Conservation (phyloP, 2,113 vertebrate genomes). For the Prunella himalayana region DNA sequence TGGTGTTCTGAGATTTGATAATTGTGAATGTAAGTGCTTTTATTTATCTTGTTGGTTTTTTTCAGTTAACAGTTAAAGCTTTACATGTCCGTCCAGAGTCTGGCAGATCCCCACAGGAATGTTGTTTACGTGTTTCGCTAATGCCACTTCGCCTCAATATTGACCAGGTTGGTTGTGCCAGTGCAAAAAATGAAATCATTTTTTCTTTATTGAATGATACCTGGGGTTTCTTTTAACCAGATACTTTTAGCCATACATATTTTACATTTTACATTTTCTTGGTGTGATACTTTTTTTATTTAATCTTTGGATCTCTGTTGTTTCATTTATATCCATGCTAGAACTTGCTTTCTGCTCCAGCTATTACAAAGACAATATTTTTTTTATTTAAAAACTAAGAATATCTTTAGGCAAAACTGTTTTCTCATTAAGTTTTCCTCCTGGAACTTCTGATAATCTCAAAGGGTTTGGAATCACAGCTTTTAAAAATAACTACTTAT, state of each 20-base stretch:
- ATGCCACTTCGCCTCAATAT: constrained; percentile 98
- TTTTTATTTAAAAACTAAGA: not conserved
- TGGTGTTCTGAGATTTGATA: not conserved
- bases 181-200: not conserved
- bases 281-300: not conserved
- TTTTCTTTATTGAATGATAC: not conserved
- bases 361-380: not conserved
- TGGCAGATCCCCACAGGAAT: constrained; percentile 90
- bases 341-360: not conserved
- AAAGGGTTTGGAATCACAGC: not conserved
- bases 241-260: not conserved
- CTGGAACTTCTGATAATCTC: not conserved
- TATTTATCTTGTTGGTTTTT: not conserved
- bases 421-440: not conserved
- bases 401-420: not conserved
- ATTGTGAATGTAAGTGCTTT: not conserved
- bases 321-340: not conserved
- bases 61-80: constrained; percentile 88
- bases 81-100: constrained; percentile 93
- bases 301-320: not conserved
- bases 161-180: constrained; percentile 83
- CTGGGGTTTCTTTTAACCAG: not conserved
- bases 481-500: not conserved
- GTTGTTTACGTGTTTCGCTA: constrained; percentile 90
- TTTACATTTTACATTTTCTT: not conserved